A percentile compares a stretch with the other conserved stretches of the same genome.
phyloP scores from a whole-genome alignment of 2,888 invertebrate species.

The Apotomis capreana region DNA sequence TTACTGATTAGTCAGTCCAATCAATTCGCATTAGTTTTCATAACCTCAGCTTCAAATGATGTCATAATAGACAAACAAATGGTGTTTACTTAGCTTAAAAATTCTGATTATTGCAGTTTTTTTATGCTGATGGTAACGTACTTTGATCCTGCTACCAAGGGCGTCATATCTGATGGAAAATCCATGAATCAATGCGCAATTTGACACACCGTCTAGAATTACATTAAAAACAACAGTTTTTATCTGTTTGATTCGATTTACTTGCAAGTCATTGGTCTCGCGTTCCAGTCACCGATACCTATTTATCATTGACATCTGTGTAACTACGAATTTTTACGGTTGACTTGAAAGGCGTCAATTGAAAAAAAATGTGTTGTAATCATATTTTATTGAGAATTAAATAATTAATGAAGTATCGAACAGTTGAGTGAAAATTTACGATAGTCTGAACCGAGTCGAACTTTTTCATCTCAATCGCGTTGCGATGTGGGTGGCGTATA shows the following conservation, averaged over 20 bases:
- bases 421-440: not conserved
- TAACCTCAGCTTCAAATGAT: not conserved
- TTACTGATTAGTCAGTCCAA: not conserved
- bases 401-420: slow-evolving; percentile 8
- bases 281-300: slow-evolving; percentile 19
- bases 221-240: slow-evolving; percentile 30
- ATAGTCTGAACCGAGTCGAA: not conserved
- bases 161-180: slow-evolving; percentile 12
- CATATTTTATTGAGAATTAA: slow-evolving; percentile 4
- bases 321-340: slow-evolving; percentile 23
- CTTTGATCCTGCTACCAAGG: slow-evolving; percentile 18
- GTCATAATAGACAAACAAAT: slow-evolving; percentile 9
- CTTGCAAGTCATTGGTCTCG: slow-evolving; percentile 30
- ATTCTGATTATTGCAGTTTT: not conserved
- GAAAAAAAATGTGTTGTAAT: not conserved
- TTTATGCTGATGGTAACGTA: slow-evolving; percentile 28
- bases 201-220: slow-evolving; percentile 29
- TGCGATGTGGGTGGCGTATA: no score
- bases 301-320: slow-evolving; percentile 23
- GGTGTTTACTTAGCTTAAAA: slow-evolving; percentile 4
- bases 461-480: not conserved
- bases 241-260: slow-evolving; percentile 26
- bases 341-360: slow-evolving; percentile 30
- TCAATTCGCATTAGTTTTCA: slow-evolving; percentile 10
- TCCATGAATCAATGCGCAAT: slow-evolving; percentile 33